Percentiles rank a stretch among this genome's conserved stretches.
phyloP scores from a whole-genome alignment of 2,113 vertebrate genomes.

The Calyptomena viridis region DNA sequence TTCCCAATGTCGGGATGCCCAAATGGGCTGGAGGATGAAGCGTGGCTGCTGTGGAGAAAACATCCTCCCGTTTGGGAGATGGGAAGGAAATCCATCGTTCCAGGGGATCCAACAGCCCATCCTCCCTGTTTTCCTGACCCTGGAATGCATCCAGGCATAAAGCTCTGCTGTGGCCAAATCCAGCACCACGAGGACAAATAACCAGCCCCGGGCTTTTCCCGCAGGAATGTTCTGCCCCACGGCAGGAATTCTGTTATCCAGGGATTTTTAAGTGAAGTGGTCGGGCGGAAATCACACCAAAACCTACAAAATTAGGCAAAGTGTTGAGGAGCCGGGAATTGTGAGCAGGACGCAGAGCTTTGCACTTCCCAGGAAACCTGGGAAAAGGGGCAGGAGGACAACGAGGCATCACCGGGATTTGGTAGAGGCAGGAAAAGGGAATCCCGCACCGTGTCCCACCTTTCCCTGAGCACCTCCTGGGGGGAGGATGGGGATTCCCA shows the following conservation, averaged over 20 bases:
- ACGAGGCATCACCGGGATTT: background rate
- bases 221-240: fast-evolving
- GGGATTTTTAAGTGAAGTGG: background rate
- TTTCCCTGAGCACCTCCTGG: background rate
- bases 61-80: background rate
- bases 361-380: background rate
- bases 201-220: background rate
- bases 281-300: background rate
- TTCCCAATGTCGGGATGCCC: background rate
- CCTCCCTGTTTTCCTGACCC: background rate
- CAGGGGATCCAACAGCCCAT: background rate
- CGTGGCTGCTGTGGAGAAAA: background rate
- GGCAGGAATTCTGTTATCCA: no score
- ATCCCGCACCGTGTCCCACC: fast-evolving
- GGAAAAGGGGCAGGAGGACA: background rate
- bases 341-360: fast-evolving
- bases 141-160: background rate
- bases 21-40: background rate
- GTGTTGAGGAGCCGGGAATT: background rate
- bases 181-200: background rate
- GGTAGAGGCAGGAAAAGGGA: background rate
- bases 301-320: background rate
- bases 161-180: background rate
- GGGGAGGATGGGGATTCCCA: background rate
- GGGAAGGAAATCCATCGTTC: background rate